A percentile compares a stretch with the other conserved stretches of the same genome.
These are phyloP conservation scores for Ctenosaura bakeri DNA, from an alignment of 2,797 vertebrate genomes.

Conservation along the genomic window DNA sequence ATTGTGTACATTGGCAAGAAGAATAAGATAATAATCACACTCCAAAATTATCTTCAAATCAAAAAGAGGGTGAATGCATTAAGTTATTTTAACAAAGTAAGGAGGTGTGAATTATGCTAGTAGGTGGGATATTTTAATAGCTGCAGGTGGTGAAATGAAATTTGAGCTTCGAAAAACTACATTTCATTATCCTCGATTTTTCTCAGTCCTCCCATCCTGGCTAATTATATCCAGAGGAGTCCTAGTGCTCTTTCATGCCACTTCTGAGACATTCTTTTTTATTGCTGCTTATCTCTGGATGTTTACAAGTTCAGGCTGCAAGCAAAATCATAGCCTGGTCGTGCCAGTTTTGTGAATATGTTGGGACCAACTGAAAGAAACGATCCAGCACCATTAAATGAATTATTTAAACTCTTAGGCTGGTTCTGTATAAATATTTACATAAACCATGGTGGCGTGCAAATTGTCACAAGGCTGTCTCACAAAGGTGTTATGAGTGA, in stretches of 20 bases:
- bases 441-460: neutral
- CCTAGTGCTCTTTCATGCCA: neutral
- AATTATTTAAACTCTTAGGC: conserved; percentile 47
- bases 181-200: neutral
- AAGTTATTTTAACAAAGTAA: neutral
- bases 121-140: conserved; percentile 24
- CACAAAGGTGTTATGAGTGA: neutral
- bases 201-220: conserved; percentile 11
- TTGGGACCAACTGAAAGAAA: conserved; percentile 17
- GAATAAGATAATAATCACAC: neutral
- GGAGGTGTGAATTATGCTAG: conserved; percentile 10
- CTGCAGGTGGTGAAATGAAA: conserved; percentile 22
- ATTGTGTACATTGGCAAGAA: neutral
- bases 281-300: conserved; percentile 40
- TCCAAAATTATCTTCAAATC: neutral
- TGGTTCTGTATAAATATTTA: conserved; percentile 12
- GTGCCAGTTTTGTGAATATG: neutral
- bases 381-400: neutral
- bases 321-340: conserved; percentile 5
- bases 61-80: conserved; percentile 14
- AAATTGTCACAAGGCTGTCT: conserved; percentile 42
- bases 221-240: conserved; percentile 32
- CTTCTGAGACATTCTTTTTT: conserved; percentile 33
- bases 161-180: conserved; percentile 38
- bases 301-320: conserved; percentile 22